Evolutionary conservation across 2,888 invertebrate species (phyloP), one percentile per base, ranked within the genome.

Genomic region (Petrolisthes manimaculis): DNA sequence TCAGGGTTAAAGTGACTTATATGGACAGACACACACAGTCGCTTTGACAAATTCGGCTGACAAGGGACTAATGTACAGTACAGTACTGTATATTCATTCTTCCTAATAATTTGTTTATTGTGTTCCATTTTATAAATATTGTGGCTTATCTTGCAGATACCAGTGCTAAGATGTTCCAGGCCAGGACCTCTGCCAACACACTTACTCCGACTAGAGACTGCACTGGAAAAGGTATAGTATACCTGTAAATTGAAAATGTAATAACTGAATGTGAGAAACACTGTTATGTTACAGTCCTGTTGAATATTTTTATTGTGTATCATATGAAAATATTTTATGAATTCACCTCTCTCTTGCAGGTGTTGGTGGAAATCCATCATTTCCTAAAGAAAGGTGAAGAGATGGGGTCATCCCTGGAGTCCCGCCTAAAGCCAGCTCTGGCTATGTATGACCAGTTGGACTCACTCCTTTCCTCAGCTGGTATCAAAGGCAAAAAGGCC

Each of bases 401-500:
- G 24, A 55, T 89, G 9, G 37, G 82, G 18, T 21, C 53, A 9
- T 67, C 88, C 37, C 81, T 91, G 56, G 86, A 89, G 79, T 77
- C 83, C 84, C 90, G 90, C 21, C 88, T 92, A 37, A 86, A 90
- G 81, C 91, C 91, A 37, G 88, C 91, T 77, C 88, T 92, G 71
- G 89, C 86, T 8, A 88, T 92, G 81, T 91, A 91, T 87, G 91
- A 91, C 82, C 91, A 90, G 74, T 84, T 91, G 89, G 91, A 91
- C 88, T 83, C 71, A n/a, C 79, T 81, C 5, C 92, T 92, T 92
- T 71, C 93, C 93, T 84, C 83, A 74, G 83, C 83, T 8, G 94
- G 94, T 0, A 92, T 94, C 6, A 93, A 94, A 90, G 94, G 94
- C 77, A 94, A 94, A 91, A 94, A 94, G 92, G 92, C 92, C 84